Base-by-base conservation (phyloP, 1,140 invertebrate genomes). In the Leptestheria dahalacensis region DNA sequence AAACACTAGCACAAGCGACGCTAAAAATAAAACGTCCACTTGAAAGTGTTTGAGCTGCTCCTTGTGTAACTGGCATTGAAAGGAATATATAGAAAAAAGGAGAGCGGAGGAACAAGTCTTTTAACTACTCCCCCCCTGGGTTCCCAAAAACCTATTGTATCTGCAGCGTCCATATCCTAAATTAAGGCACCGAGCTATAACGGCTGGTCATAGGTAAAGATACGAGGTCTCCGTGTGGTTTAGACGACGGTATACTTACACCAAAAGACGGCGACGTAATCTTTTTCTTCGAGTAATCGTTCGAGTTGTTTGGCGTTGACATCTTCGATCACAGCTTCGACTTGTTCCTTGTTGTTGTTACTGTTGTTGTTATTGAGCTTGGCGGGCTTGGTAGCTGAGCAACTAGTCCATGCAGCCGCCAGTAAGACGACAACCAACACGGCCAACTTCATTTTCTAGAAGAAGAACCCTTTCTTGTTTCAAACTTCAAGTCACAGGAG, bases 261-360 rank as follows among this genome's bases (percentile, higher is more conserved):
- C 87, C 90, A 93, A 76, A 87, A 91, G 68, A 93, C 89, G 68
- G 89, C 90, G 69, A 92, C 87, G 78, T 86, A 91, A 75, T 91
- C 88, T 78, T 90, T 90, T 65, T 89, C 85, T 70, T 85, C 82
- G 67, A 92, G 79, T 61, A 91, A 77, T 68, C 85, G 80, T 70
- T 91, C 88, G 72, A 92, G 81, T 75, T 91, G 86, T 73, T 91
- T 91, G 68, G 86, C 82, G 72, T 85, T 87, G 73, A 91, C 86
- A 75, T 92, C 88, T 76, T 91, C 88, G 74, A 91, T 91, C 66
- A 89, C 82, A 69, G 86, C 80, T 66, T 87, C 84, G 64, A 75
- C 73, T 49, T 78, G 49, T 24, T 61, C 53, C 0, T 55, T 47
- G 12, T 63, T 54, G 21, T 62, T 41, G 25, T 59, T 47, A 15